Evolutionary conservation across 2,888 invertebrate genomes (phyloP).

Genomic region (Lymantria monacha): DNA sequence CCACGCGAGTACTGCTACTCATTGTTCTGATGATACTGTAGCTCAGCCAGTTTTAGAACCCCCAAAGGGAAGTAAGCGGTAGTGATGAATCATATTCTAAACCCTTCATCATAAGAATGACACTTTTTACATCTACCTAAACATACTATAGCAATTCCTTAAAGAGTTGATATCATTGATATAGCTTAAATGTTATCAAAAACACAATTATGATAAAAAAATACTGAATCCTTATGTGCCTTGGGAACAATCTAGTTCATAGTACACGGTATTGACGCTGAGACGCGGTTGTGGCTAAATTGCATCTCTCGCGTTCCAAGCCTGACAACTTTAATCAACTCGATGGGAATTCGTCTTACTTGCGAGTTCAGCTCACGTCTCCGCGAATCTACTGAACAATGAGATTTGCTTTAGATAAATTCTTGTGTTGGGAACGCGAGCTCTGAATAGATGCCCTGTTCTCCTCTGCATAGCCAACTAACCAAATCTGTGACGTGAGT

Average conservation of each 20-base stretch:
- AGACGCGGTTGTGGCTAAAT: constrained; percentile 50
- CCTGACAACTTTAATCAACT: constrained; percentile 75
- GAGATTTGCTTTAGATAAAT: constrained; percentile 71
- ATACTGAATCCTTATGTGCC: constrained; percentile 1
- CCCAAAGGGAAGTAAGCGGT: no score
- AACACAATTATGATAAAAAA: no score
- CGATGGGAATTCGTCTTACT: constrained; percentile 74
- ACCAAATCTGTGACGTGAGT: constrained; percentile 27
- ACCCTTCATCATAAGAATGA: no score
- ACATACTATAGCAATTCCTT: no score
- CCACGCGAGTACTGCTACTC: no score
- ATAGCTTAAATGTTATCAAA: no score
- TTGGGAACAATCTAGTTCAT: constrained; percentile 22
- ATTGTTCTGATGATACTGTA: no score
- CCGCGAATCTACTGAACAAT: constrained; percentile 62
- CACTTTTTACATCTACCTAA: no score
- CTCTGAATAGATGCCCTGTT: constrained; percentile 47
- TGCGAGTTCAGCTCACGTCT: constrained; percentile 68
- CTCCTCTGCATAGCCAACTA: constrained; percentile 32
- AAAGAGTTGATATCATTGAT: no score
- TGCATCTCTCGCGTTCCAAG: constrained; percentile 58
- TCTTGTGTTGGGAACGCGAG: constrained; percentile 46
- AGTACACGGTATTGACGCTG: constrained; percentile 18
- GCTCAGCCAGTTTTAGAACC: no score
- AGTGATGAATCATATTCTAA: no score